These are phyloP conservation scores for Acanthis flammea DNA, from an alignment of 2,797 vertebrate genomes.

Conservation along the genomic window DNA sequence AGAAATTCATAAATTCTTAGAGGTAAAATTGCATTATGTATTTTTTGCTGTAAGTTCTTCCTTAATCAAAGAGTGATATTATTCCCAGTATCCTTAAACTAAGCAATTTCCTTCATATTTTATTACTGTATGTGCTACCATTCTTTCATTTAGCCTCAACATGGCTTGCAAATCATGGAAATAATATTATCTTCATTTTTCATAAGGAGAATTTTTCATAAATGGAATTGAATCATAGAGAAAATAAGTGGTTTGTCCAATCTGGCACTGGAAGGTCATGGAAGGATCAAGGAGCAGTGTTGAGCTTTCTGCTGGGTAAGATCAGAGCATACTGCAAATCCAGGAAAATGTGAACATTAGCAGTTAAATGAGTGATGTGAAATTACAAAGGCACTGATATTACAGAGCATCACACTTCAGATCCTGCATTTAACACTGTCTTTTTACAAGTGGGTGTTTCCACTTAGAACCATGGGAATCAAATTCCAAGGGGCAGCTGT, in stretches of 20 bases:
- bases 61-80: slow-evolving; percentile 14
- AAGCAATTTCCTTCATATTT: slow-evolving; percentile 26
- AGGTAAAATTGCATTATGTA: slow-evolving; percentile 1
- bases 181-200: slow-evolving; percentile 32
- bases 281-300: not conserved
- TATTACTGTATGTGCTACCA: not conserved
- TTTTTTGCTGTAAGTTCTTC: slow-evolving; percentile 18
- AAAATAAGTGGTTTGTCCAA: not conserved
- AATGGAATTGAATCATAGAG: not conserved
- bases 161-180: not conserved
- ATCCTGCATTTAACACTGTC: not conserved
- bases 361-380: not conserved
- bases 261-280: not conserved
- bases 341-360: not conserved
- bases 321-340: not conserved
- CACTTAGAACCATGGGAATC: not conserved
- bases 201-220: not conserved
- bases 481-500: not conserved
- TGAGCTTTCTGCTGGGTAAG: not conserved
- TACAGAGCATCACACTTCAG: not conserved
- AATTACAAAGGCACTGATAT: not conserved
- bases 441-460: not conserved
- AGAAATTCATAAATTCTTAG: slow-evolving; percentile 13
- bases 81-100: not conserved
- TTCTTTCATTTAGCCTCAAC: not conserved